phyloP scores from a whole-genome alignment of 1,140 invertebrate genomes.

The Holcopasites calliopsidis region DNA sequence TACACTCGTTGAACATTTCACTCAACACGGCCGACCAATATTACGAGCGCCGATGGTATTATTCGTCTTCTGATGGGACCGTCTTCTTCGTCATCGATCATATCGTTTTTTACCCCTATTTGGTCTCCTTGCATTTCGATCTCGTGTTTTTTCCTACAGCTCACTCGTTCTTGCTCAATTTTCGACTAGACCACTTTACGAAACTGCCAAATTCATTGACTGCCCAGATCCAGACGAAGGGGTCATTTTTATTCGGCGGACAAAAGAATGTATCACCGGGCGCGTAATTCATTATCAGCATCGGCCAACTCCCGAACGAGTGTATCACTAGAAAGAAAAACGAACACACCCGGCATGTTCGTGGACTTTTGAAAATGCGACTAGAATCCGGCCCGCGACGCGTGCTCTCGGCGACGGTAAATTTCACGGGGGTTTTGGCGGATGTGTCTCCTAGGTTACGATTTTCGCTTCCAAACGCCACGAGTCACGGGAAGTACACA shows the following conservation, averaged over 20 bases:
- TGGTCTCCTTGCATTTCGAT: slow-evolving; percentile 43
- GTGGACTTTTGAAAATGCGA: slow-evolving; percentile 23
- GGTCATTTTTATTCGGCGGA: slow-evolving; percentile 22
- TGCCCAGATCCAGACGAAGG: slow-evolving; percentile 49
- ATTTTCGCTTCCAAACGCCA: slow-evolving; percentile 43
- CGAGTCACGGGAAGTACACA: slow-evolving; percentile 50
- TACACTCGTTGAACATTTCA: neutral
- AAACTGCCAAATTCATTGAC: slow-evolving; percentile 56
- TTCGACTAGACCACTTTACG: slow-evolving; percentile 24
- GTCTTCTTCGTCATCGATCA: slow-evolving; percentile 47
- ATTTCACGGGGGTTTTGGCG: slow-evolving; percentile 50
- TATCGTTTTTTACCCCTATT: slow-evolving; percentile 22
- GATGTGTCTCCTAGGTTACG: slow-evolving; percentile 50
- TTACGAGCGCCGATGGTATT: too few relatives aligned
- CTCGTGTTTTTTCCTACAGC: slow-evolving; percentile 29
- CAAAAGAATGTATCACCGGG: neutral
- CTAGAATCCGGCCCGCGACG: slow-evolving; percentile 47
- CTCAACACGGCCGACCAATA: too few relatives aligned
- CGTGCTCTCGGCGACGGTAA: slow-evolving; percentile 62
- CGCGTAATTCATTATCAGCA: neutral
- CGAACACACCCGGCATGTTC: slow-evolving; percentile 58
- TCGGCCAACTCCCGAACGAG: neutral
- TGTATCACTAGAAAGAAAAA: neutral
- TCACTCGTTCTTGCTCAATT: slow-evolving; percentile 40
- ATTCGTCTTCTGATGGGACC: slow-evolving; percentile 17